Conservation (phyloP, 2,888 invertebrate genomes). For the Nomada lathburiana region DNA sequence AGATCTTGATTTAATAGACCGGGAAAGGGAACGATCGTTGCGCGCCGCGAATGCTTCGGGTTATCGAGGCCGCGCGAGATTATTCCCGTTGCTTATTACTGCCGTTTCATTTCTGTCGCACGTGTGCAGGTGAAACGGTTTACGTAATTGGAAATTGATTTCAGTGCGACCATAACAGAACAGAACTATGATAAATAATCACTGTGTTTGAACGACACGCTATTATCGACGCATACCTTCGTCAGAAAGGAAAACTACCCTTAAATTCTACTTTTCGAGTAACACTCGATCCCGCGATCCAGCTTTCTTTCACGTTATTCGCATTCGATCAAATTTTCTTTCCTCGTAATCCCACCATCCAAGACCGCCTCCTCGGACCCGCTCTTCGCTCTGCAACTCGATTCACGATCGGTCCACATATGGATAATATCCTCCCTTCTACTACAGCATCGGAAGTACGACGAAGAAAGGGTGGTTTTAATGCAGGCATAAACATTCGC, state of each 20-base stretch:
- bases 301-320: neutral
- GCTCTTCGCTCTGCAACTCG: neutral
- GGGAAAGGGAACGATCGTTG: neutral
- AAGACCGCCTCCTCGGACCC: neutral
- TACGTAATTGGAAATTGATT: too few relatives aligned
- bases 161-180: too few relatives aligned
- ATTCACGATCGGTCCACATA: conserved; percentile 25
- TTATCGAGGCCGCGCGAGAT: conserved; percentile 4
- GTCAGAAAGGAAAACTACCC: too few relatives aligned
- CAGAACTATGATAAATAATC: too few relatives aligned
- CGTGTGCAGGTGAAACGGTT: too few relatives aligned
- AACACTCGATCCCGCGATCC: neutral
- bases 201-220: too few relatives aligned
- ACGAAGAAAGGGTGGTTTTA: conserved; percentile 64
- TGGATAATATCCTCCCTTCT: conserved; percentile 19
- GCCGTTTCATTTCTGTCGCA: neutral
- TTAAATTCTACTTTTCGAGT: too few relatives aligned
- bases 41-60: neutral
- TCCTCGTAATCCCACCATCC: neutral
- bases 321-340: neutral
- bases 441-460: neutral
- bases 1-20: conserved; percentile 19
- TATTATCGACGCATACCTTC: too few relatives aligned
- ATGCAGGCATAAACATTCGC: conserved; percentile 75
- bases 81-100: conserved; percentile 15